Evolutionary conservation across 2,888 invertebrate species (phyloP), one percentile per base, ranked within the genome.

Genomic region (Tigriopus californicus): DNA sequence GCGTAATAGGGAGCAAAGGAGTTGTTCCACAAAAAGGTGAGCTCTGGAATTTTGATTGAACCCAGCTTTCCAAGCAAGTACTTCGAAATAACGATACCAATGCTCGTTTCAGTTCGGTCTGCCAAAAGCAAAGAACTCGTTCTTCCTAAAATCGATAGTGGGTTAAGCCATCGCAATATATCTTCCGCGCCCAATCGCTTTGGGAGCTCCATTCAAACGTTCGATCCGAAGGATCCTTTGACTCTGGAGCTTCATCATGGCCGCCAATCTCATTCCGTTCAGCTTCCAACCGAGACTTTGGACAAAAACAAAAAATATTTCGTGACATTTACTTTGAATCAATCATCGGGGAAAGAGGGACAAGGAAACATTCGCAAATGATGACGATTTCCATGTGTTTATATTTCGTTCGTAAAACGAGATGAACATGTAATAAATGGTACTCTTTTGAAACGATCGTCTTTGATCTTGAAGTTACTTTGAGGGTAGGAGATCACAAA

Each of bases 281-380:
- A 87, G 66, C 76, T 90, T 70, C 90, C 90, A 58, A 82, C 88
- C 20, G 86, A 89, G 67, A 81, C 80, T 69, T 73, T 90, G 66
- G 88, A 90, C 70, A 85, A 83, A 68, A 86, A 84, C 69, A 90
- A 89, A 72, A 78, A 86, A 68, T 91, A 90, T 73, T 89, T 87
- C 71, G 89, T 91, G 61, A 90, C 89, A 55, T 89, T 91, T 69
- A 89, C 89, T 40, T 87, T 91, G 20, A 52, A 60, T 13, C 56
- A 49, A 12, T 2, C 20, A 33, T 5, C 33, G 3, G 33, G 33
- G 33, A 33, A 33, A 5, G 33, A 33, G 3, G 33, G 33, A 33
- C 33, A 33, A 8, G 33, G 33, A 33, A 8, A 33, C 33, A 3
- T 5, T 33, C 33, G 33, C 4, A 33, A 33, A 33, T 33, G 33